Conservation (phyloP, 1,140 invertebrate genomes). For the Augochlora pura region DNA sequence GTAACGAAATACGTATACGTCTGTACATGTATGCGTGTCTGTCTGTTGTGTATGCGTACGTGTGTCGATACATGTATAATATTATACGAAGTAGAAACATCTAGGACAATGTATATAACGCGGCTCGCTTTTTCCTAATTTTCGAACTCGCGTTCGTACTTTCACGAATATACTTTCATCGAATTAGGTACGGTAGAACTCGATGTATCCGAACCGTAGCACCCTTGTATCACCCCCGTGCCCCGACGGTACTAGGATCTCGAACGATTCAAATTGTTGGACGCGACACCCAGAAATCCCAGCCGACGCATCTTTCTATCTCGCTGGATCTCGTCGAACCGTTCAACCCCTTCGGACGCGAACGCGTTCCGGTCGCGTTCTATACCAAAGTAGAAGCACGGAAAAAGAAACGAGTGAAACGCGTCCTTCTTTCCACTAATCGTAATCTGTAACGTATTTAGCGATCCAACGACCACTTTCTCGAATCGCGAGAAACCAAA, state of each 20-base stretch:
- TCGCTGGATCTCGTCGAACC: not conserved
- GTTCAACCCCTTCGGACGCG: not conserved
- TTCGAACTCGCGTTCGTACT: slow-evolving; percentile 46
- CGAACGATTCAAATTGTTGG: not conserved
- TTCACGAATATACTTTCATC: slow-evolving; percentile 56
- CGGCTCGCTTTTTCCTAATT: slow-evolving; percentile 39
- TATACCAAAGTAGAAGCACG: too few relatives aligned
- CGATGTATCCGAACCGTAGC: slow-evolving; percentile 38
- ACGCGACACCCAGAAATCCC: not conserved
- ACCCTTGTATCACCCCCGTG: not conserved
- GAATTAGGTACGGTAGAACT: slow-evolving; percentile 46
- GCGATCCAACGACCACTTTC: too few relatives aligned
- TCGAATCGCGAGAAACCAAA: too few relatives aligned
- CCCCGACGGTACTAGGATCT: not conserved
- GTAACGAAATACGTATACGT: slow-evolving; percentile 37
- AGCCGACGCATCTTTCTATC: slow-evolving; percentile 6
- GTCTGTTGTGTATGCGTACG: slow-evolving; percentile 32
- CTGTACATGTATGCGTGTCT: slow-evolving; percentile 33
- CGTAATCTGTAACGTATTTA: too few relatives aligned
- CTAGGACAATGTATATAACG: slow-evolving; percentile 55
- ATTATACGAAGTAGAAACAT: slow-evolving; percentile 50
- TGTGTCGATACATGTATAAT: slow-evolving; percentile 50
- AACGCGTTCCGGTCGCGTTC: too few relatives aligned
- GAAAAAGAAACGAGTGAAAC: too few relatives aligned
- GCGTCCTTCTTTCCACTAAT: too few relatives aligned